Evolutionary conservation across 2,888 invertebrate species (phyloP).

Genomic region (Drosophila ezoana): DNA sequence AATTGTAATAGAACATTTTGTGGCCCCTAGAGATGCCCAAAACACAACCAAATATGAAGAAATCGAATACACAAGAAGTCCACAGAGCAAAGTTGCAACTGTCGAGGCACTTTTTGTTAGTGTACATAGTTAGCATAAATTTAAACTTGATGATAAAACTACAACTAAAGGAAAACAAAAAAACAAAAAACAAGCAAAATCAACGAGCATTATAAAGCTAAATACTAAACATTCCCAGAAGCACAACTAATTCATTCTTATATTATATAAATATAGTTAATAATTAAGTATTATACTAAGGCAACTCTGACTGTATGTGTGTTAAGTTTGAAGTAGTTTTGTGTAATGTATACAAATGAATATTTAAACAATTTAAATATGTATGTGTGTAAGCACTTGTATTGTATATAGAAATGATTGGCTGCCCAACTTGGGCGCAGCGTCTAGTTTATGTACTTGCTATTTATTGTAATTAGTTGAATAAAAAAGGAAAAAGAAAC

Average conservation of each 20-base stretch:
- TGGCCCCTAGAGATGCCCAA: conserved; percentile 25
- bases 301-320: conserved; percentile 71
- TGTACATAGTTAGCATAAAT: conserved; percentile 55
- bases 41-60: conserved; percentile 50
- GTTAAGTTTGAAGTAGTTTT: conserved; percentile 70
- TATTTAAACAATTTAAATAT: conserved; percentile 40
- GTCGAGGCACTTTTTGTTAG: conserved; percentile 43
- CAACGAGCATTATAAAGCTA: conserved; percentile 30
- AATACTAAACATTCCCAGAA: conserved; percentile 28
- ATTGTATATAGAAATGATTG: conserved; percentile 38
- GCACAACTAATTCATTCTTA: conserved; percentile 44
- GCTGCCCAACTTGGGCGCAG: background rate
- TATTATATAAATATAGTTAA: conserved; percentile 23
- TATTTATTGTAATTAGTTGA: conserved; percentile 1
- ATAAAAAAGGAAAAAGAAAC: background rate
- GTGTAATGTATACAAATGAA: conserved; percentile 45
- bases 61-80: conserved; percentile 44
- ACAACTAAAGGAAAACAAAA: conserved; percentile 7
- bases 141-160: conserved; percentile 18
- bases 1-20: conserved; percentile 29
- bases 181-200: conserved; percentile 5
- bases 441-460: background rate
- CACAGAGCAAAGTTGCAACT: conserved; percentile 8
- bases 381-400: conserved; percentile 25
- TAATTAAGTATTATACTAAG: conserved; percentile 45